Base-by-base conservation (phyloP, 2,888 invertebrate genomes). In the Nymphalis polychloros region DNA sequence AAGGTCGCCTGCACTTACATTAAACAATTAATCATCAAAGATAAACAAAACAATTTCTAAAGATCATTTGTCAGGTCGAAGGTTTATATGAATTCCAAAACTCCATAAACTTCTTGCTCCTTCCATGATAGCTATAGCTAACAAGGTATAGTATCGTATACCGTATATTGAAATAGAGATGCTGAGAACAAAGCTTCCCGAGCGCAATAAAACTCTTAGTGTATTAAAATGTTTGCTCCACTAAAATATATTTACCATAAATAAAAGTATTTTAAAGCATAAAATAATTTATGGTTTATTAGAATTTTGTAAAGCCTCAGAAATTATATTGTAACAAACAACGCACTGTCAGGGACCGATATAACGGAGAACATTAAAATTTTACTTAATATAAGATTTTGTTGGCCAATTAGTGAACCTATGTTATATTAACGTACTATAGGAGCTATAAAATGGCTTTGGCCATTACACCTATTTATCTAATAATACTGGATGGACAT, bases 401-500 rank as follows among this genome's bases (percentile, higher is more conserved):
- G 60, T 60, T 84, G 84, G 84, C 86, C 84, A 84, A 85, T 84
- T 77, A 79, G 75, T 84, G 81, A 84, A 86, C 83, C 79, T 85
- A 85, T 83, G 76, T 83, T 84, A 85, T 74, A 77, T 84, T 84
- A 84, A 81, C 73, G 81, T 78, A 77, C 84, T 86, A 87, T 85
- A 88, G 85, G 85, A 88, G 82, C 86, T 89, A 89, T 80, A 86
- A 81, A 84, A 87, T 84, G 85, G 83, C 79, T 75, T 80, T 75
- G 74, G 81, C 83, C 83, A 84, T 86, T 86, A 89, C 73, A 88
- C 83, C 85, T 89, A 89, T 87, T 85, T 83, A 85, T 90, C 89
- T 91, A 91, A 90, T 90, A 90, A 92, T 91, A 92, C 89, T 92
- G 92, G 91, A 92, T 90, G 90, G 90, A 91, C 83, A 90, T 88